Conservation (phyloP, 1,140 invertebrate species). For the Nasonia giraulti region DNA sequence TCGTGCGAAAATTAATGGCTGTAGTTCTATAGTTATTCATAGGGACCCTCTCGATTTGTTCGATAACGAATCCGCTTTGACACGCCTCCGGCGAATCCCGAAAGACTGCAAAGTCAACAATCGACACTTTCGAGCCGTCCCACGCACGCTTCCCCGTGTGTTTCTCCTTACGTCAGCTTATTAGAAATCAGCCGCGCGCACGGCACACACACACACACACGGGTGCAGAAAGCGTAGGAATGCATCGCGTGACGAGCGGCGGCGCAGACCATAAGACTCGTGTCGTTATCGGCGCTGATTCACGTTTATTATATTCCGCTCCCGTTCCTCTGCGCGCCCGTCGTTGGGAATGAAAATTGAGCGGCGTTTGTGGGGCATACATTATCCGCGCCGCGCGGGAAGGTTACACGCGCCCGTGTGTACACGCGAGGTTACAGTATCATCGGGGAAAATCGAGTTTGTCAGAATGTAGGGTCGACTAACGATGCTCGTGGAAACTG, state of each 20-base stretch:
- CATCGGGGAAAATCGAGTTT: no score
- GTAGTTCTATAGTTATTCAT: no score
- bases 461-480: no score
- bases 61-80: no score
- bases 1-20: no score
- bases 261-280: neutral
- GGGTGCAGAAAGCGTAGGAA: constrained; percentile 16
- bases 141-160: neutral
- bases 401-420: no score
- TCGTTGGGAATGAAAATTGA: neutral
- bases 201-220: neutral
- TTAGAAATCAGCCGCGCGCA: neutral
- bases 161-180: neutral
- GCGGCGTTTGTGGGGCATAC: neutral
- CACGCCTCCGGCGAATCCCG: no score
- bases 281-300: neutral
- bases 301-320: constrained; percentile 13
- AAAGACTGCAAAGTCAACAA: neutral
- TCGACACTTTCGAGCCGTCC: neutral
- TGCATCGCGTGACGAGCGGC: constrained; percentile 2
- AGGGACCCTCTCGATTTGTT: no score
- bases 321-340: neutral
- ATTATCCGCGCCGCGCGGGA: no score
- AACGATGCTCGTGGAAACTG: no score
- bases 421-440: no score